Evolutionary conservation across 2,888 invertebrate genomes (phyloP).

Genomic region (Octonoba sinensis): DNA sequence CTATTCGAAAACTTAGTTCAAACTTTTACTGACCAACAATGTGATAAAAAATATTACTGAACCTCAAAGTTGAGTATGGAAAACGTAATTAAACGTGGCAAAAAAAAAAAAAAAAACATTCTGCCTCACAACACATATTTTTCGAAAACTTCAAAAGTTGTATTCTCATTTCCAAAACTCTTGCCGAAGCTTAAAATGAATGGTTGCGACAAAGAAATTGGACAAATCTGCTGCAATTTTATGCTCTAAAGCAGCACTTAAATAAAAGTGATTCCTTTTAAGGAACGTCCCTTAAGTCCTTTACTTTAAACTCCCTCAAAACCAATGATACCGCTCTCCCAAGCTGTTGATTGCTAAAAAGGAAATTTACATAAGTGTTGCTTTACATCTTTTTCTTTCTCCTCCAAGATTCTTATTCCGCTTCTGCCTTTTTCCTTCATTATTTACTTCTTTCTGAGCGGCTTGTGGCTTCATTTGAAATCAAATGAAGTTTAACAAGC

Average conservation of each 20-base stretch:
- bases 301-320: constrained; percentile 27
- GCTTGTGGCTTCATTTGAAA: constrained; percentile 61
- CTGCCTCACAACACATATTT: too few relatives aligned
- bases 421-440: constrained; percentile 36
- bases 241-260: constrained; percentile 4
- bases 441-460: constrained; percentile 46
- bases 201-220: too few relatives aligned
- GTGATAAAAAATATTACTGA: too few relatives aligned
- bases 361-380: constrained; percentile 59
- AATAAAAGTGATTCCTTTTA: constrained; percentile 22
- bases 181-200: too few relatives aligned
- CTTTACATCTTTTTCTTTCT: constrained; percentile 31
- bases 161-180: too few relatives aligned
- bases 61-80: too few relatives aligned
- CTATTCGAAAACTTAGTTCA: too few relatives aligned
- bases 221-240: neutral
- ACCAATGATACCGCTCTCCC: constrained; percentile 35
- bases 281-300: constrained; percentile 35
- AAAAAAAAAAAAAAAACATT: too few relatives aligned
- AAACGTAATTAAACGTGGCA: too few relatives aligned
- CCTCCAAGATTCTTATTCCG: neutral
- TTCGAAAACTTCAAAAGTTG: too few relatives aligned
- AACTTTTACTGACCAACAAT: too few relatives aligned
- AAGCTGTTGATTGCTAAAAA: constrained; percentile 56
- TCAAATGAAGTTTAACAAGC: constrained; percentile 62